phyloP scores from a whole-genome alignment of 2,113 vertebrate genomes.

The Cheilinus undulatus region DNA sequence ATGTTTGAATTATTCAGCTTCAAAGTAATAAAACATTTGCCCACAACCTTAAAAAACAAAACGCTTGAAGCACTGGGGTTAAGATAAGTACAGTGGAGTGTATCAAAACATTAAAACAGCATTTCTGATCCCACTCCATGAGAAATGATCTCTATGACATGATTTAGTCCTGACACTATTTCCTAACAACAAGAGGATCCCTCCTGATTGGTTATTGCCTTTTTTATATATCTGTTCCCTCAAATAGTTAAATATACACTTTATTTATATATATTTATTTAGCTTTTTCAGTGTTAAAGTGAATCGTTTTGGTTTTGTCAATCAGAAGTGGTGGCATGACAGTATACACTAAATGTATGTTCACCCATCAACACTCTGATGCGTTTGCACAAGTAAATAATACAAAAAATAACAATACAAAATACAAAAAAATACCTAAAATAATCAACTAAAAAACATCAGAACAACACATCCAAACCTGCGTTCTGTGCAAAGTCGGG shows the following conservation, averaged over 20 bases:
- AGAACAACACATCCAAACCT: constrained; percentile 64
- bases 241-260: constrained; percentile 48
- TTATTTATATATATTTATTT: constrained; percentile 25
- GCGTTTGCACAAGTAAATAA: constrained; percentile 62
- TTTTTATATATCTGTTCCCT: constrained; percentile 57
- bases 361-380: constrained; percentile 50
- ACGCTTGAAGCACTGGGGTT: constrained; percentile 39
- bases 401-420: constrained; percentile 52
- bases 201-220: constrained; percentile 65
- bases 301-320: constrained; percentile 61
- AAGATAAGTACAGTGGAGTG: constrained; percentile 47
- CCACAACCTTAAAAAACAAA: constrained; percentile 2
- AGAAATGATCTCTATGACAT: constrained; percentile 9
- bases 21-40: constrained; percentile 30
- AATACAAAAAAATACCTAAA: constrained; percentile 44
- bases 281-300: constrained; percentile 43
- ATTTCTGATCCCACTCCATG: constrained; percentile 28
- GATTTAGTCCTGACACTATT: constrained; percentile 52
- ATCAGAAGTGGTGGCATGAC: constrained; percentile 67
- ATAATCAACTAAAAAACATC: constrained; percentile 48
- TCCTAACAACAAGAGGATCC: constrained; percentile 24
- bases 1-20: constrained; percentile 4
- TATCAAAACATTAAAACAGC: constrained; percentile 45
- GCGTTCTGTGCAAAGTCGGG: constrained; percentile 75
- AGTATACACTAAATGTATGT: constrained; percentile 36